Evolutionary conservation across 2,888 invertebrate genomes (phyloP).

Genomic region (Chloromyia formosa): DNA sequence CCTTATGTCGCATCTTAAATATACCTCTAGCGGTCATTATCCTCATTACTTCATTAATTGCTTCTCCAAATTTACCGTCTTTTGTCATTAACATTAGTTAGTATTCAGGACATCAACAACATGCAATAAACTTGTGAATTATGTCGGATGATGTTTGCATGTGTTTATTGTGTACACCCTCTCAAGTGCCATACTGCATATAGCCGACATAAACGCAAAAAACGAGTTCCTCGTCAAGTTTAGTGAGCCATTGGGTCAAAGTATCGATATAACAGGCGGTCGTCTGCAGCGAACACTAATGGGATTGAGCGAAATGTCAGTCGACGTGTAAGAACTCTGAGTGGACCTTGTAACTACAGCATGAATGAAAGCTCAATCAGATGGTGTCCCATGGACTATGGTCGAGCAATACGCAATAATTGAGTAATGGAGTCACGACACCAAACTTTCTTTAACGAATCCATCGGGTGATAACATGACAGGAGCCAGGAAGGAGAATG

Average conservation of each 20-base stretch:
- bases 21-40: too few species aligned
- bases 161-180: slow-evolving; percentile 6
- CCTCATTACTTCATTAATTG: too few species aligned
- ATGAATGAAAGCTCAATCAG: slow-evolving; percentile 39
- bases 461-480: not conserved
- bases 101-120: not conserved
- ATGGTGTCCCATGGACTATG: slow-evolving; percentile 6
- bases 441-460: not conserved
- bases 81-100: too few species aligned
- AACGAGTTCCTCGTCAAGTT: slow-evolving; percentile 42
- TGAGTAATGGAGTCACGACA: not conserved
- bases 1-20: too few species aligned
- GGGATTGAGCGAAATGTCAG: not conserved
- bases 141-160: not conserved
- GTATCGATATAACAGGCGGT: slow-evolving; percentile 37
- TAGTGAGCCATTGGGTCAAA: slow-evolving; percentile 46
- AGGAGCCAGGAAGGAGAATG: not conserved
- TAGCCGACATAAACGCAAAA: not conserved
- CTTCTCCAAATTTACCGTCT: too few species aligned
- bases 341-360: not conserved
- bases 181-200: slow-evolving; percentile 7
- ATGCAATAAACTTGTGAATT: not conserved
- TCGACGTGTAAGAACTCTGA: not conserved
- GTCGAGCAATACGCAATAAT: not conserved
- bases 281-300: slow-evolving; percentile 19